These are phyloP conservation scores for Sebastes oblongus DNA, from an alignment of 2,797 vertebrate genomes.

Conservation along the genomic window DNA sequence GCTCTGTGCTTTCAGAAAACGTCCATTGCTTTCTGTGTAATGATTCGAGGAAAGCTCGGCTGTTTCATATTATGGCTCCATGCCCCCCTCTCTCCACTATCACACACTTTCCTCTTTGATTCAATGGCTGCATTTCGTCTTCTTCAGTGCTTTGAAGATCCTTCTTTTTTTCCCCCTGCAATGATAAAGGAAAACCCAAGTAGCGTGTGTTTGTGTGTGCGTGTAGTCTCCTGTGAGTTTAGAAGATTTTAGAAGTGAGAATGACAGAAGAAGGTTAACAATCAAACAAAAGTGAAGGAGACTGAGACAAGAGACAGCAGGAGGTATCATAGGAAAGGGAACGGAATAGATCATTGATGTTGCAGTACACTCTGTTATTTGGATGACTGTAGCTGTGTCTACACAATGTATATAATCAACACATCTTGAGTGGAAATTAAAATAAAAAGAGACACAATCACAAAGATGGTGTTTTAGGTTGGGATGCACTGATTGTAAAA, in stretches of 20 bases:
- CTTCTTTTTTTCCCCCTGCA: constrained; percentile 31
- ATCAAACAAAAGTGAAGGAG: constrained; percentile 6
- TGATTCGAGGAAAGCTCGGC: constrained; percentile 24
- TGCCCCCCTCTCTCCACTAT: not conserved
- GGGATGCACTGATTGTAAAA: no score
- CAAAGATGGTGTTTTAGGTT: not conserved
- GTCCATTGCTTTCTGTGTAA: constrained; percentile 21
- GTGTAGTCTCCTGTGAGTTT: not conserved
- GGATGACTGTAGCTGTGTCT: not conserved
- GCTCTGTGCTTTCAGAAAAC: constrained; percentile 18
- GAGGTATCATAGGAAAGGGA: not conserved
- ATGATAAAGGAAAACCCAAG: not conserved
- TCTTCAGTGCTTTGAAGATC: constrained; percentile 15
- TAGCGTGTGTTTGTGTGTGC: not conserved
- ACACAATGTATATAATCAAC: not conserved
- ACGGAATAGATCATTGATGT: not conserved
- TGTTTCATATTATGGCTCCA: constrained; percentile 19
- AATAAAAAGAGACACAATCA: not conserved
- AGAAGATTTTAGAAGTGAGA: not conserved
- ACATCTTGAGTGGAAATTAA: not conserved
- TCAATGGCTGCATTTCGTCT: constrained; percentile 15
- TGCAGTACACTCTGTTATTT: not conserved
- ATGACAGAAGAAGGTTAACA: constrained; percentile 23
- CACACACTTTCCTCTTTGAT: constrained; percentile 31
- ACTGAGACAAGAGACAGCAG: constrained; percentile 14